Conservation (phyloP, 2,113 vertebrate species). For the Desmodus rotundus region DNA sequence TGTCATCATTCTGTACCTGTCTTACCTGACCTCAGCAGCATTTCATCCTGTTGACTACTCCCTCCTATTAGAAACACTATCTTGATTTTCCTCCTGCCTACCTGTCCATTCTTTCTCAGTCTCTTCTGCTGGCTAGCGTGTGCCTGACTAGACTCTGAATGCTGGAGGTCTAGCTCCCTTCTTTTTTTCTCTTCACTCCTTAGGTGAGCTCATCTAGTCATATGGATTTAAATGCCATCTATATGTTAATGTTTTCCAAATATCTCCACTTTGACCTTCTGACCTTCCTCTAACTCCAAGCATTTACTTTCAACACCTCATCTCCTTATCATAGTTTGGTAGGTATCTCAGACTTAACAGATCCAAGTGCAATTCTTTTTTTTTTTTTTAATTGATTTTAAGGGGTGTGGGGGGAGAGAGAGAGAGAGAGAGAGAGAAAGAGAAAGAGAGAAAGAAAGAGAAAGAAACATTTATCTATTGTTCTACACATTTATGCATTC, state of each 20-base stretch:
- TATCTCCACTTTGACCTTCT: neutral
- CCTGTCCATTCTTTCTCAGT: neutral
- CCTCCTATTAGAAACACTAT: neutral
- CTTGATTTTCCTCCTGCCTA: neutral
- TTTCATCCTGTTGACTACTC: neutral
- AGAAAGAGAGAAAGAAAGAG: no score
- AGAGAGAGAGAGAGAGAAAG: no score
- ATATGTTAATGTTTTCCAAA: neutral
- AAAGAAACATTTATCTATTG: no score
- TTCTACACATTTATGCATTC: no score
- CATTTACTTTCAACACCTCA: neutral
- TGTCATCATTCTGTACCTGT: neutral
- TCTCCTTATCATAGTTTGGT: neutral
- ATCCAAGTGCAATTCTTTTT: neutral
- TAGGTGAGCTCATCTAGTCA: neutral
- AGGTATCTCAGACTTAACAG: neutral
- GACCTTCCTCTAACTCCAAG: neutral
- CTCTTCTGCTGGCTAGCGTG: neutral
- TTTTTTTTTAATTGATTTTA: no score
- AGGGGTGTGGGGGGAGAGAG: no score
- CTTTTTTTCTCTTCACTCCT: neutral
- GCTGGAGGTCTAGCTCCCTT: neutral
- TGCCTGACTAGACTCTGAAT: neutral
- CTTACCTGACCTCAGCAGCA: neutral
- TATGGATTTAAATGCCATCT: constrained; percentile 5